phyloP scores from a whole-genome alignment of 2,113 vertebrate species.

The Oreochromis aureus region DNA sequence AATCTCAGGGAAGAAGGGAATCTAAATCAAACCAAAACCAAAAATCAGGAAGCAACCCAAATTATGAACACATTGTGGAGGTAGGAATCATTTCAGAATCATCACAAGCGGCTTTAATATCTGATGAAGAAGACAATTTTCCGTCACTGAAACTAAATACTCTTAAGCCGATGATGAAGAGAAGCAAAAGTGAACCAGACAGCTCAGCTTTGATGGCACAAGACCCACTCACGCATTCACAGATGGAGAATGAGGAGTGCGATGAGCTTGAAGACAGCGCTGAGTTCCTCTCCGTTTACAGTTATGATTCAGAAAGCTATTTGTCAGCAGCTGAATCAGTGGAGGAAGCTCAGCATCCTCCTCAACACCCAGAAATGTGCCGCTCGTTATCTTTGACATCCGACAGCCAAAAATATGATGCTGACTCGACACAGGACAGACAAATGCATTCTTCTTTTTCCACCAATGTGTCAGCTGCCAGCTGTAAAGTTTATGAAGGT shows the following conservation, averaged over 20 bases:
- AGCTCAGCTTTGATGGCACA: background rate
- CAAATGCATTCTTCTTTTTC: background rate
- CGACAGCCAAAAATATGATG: background rate
- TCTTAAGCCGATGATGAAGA: background rate
- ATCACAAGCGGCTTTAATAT: background rate
- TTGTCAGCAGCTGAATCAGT: constrained; percentile 37
- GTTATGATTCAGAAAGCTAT: constrained; percentile 48
- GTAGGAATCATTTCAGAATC: background rate
- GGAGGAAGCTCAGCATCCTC: background rate
- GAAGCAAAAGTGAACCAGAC: background rate
- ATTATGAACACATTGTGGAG: background rate
- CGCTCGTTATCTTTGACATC: background rate
- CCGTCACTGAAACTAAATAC: background rate
- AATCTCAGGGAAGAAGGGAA: background rate
- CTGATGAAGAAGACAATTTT: background rate
- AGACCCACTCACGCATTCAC: background rate
- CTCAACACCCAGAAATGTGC: background rate
- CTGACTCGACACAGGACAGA: background rate
- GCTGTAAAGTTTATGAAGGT: background rate
- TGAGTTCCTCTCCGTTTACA: constrained; percentile 26
- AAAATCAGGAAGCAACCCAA: background rate
- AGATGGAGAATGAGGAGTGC: background rate
- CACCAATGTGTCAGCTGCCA: background rate
- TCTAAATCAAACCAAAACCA: background rate
- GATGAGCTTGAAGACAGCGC: constrained; percentile 3